A percentile compares a stretch with the other conserved stretches of the same genome.
phyloP scores from a whole-genome alignment of 2,888 invertebrate genomes.

The Plemyria rubiginata region DNA sequence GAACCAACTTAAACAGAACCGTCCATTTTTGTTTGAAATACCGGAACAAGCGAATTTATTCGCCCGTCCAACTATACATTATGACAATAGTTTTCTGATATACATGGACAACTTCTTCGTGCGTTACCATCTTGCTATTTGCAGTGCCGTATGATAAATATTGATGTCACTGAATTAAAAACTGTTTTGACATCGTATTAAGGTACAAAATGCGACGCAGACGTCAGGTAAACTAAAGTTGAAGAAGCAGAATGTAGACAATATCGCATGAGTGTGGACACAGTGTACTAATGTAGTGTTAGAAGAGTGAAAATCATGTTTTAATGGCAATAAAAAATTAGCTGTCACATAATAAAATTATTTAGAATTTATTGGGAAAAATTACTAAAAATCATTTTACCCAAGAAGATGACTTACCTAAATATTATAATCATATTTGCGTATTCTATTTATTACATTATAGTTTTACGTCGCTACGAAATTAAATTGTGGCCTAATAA shows the following conservation, averaged over 20 bases:
- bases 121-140: neutral
- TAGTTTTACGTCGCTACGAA: neutral
- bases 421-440: neutral
- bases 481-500: constrained; percentile 49
- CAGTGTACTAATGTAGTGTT: neutral
- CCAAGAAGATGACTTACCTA: neutral
- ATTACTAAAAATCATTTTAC: neutral
- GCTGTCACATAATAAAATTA: neutral
- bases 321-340: neutral
- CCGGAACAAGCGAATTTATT: constrained; percentile 42
- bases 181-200: neutral
- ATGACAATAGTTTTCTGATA: constrained; percentile 7
- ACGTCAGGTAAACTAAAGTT: neutral
- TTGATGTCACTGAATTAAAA: neutral
- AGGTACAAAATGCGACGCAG: neutral
- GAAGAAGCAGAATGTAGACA: no score
- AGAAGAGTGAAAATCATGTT: neutral
- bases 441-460: constrained; percentile 2
- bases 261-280: no score
- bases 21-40: constrained; percentile 23
- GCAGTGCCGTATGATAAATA: neutral
- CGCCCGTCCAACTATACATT: constrained; percentile 53
- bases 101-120: neutral
- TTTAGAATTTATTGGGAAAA: no score
- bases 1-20: constrained; percentile 7